Evolutionary conservation across 2,888 invertebrate genomes (phyloP).

Genomic region (Scelioninae gen. 1): DNA sequence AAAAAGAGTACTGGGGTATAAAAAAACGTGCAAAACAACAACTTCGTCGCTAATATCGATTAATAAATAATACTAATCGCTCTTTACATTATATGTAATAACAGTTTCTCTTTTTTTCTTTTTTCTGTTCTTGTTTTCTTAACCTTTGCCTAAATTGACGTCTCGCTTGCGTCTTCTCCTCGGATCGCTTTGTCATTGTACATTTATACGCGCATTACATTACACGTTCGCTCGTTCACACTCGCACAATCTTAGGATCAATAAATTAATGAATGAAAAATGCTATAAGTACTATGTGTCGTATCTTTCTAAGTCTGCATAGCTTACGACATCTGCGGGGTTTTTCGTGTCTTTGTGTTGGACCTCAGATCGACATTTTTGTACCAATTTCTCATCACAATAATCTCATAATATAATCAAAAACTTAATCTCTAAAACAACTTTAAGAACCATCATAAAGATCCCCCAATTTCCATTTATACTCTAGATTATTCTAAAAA

Average conservation of each 20-base stretch:
- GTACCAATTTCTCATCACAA: not conserved
- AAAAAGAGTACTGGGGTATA: constrained; percentile 29
- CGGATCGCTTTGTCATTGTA: too few relatives aligned
- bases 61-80: constrained; percentile 80
- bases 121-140: constrained; percentile 62
- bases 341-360: constrained; percentile 2
- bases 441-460: too few relatives aligned
- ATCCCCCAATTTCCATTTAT: too few relatives aligned
- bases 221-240: too few relatives aligned
- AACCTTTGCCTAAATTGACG: constrained; percentile 73
- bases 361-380: not conserved
- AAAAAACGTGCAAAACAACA: constrained; percentile 72
- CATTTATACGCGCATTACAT: constrained; percentile 34
- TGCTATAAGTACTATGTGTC: constrained; percentile 82
- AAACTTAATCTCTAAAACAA: too few relatives aligned
- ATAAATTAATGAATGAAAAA: constrained; percentile 82
- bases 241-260: constrained; percentile 76
- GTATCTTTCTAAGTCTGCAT: constrained; percentile 64
- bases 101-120: constrained; percentile 72
- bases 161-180: too few relatives aligned
- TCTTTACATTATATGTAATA: constrained; percentile 72
- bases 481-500: too few relatives aligned
- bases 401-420: too few relatives aligned
- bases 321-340: constrained; percentile 52
- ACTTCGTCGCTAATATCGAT: constrained; percentile 75